Base-by-base conservation (phyloP, 1,140 invertebrate genomes). In the Lasaia peninsularis region DNA sequence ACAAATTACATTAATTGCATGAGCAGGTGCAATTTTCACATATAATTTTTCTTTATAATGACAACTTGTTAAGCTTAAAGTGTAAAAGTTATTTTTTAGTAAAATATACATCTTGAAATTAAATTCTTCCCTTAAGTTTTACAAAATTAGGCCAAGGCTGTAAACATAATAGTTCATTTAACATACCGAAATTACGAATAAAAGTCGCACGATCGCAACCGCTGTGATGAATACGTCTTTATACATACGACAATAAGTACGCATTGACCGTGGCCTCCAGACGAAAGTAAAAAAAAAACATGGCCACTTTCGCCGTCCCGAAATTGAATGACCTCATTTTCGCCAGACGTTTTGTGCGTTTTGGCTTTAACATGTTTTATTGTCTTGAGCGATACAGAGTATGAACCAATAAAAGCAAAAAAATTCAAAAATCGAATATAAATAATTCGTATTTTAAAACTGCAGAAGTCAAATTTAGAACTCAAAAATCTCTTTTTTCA, bases 291-390 rank as follows among this genome's bases (percentile, higher is more conserved):
- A 62, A 65, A 67, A 70, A 75, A 75, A 73, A 71, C 57, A 58
- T 56, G 50, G 52, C 60, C 67, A 66, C 69, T 75, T 71, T 65
- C 73, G 69, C 73, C 60, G 63, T 60, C 54, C 76, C 77, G 48
- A 80, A 80, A 75, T 77, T 72, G 71, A 68, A 64, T 80, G 75
- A 80, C 77, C 77, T 71, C 73, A 75, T 73, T 73, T 70, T 61
- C 48, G 62, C 55, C 61, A 51, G 48, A 48, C 63, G 24, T 74
- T 68, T 58, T 64, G 48, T 60, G 37, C 55, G 57, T 64, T 63
- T 73, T 67, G 61, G 57, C 56, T 64, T 62, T 44, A 57, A 55
- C 52, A 57, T 65, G 60, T 69, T 67, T 69, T 62, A 62, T 69
- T 66, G 69, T 68, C 59, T 70, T 44, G 12, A 20, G 3, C 16